Evolutionary conservation across 2,888 invertebrate genomes (phyloP).

Genomic region (Chrysotoxum bicinctum): DNA sequence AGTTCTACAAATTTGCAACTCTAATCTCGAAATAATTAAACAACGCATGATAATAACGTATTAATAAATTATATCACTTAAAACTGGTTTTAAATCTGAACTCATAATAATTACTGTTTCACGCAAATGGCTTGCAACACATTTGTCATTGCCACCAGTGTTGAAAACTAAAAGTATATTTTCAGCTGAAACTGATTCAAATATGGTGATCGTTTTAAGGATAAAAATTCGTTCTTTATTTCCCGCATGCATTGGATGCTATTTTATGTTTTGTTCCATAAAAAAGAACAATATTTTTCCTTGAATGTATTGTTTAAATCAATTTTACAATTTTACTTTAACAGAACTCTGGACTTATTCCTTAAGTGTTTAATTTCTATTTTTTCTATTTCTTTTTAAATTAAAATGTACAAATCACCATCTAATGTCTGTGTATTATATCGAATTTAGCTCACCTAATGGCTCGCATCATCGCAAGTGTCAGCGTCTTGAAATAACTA

Average conservation of each 20-base stretch:
- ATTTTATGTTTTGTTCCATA: neutral
- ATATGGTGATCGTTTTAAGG: too few relatives aligned
- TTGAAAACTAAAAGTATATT: too few relatives aligned
- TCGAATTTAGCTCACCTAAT: constrained; percentile 67
- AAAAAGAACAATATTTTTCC: neutral
- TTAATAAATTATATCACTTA: too few relatives aligned
- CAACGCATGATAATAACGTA: too few relatives aligned
- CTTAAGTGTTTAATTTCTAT: neutral
- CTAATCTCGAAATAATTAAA: too few relatives aligned
- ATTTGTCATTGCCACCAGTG: too few relatives aligned
- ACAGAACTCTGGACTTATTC: neutral
- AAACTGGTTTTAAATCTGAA: too few relatives aligned
- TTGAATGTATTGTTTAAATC: neutral
- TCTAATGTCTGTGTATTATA: constrained; percentile 57
- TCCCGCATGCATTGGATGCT: neutral
- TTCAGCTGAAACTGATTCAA: too few relatives aligned
- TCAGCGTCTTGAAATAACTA: constrained; percentile 73
- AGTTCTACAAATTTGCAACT: too few relatives aligned
- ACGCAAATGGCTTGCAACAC: too few relatives aligned
- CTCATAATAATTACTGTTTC: too few relatives aligned
- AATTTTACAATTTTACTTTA: neutral
- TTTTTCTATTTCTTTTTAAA: neutral
- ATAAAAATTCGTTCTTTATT: neutral
- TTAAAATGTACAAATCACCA: constrained; percentile 10
- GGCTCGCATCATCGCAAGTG: constrained; percentile 55